A percentile compares a stretch with the other conserved stretches of the same genome.
Conservation (phyloP, 2,888 invertebrate genomes). For the Erannis defoliaria region DNA sequence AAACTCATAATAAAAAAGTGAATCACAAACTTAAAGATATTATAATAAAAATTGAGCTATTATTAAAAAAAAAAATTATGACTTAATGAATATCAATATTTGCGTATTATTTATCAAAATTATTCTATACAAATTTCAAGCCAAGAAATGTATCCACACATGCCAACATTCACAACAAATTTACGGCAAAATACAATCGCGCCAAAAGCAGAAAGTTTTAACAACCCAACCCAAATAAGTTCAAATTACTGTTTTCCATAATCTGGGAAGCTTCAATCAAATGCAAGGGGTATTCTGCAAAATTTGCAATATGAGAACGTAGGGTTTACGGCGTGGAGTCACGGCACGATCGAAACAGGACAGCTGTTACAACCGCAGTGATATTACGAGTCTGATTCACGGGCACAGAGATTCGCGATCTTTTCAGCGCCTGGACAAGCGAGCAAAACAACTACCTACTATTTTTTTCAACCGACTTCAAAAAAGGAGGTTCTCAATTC, state of each 20-base stretch:
- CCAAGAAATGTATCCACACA: conserved; percentile 2
- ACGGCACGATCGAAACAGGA: conserved; percentile 55
- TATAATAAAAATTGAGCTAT: no score
- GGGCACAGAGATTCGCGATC: conserved; percentile 16
- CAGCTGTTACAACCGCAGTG: conserved; percentile 63
- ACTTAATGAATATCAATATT: no score
- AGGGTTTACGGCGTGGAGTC: conserved; percentile 56
- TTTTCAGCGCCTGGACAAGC: no score
- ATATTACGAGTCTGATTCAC: conserved; percentile 53
- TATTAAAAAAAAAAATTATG: no score
- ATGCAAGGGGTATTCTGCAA: conserved; percentile 30
- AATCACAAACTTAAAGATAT: no score
- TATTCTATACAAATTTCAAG: neutral
- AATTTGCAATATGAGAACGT: conserved; percentile 49
- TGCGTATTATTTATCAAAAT: neutral
- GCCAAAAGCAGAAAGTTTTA: conserved; percentile 17
- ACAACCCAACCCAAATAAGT: conserved; percentile 8
- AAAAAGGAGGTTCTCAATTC: no score
- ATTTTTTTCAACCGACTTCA: no score
- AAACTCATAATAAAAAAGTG: no score
- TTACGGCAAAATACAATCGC: neutral
- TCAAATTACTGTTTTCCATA: conserved; percentile 13
- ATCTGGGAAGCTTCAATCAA: conserved; percentile 32
- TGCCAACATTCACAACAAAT: neutral
- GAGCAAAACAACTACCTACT: neutral